Evolutionary conservation across 2,888 invertebrate species (phyloP).

Genomic region (Drosophila barbarae): DNA sequence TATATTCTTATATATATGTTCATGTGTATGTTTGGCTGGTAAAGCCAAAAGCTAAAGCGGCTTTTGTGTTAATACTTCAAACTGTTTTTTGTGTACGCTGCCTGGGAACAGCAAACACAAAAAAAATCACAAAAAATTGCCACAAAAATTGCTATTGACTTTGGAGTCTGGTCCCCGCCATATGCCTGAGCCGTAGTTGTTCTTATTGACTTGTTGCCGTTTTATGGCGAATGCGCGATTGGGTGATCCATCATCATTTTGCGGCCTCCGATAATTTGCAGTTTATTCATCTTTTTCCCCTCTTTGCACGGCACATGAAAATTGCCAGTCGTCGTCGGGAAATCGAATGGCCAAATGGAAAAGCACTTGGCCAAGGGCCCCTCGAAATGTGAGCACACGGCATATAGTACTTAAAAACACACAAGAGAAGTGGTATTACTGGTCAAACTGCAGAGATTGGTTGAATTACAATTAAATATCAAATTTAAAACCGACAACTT

Average conservation of each 20-base stretch:
- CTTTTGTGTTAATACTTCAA: conserved; percentile 74
- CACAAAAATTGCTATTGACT: conserved; percentile 67
- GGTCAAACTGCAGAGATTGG: conserved; percentile 3
- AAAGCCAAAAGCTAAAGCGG: conserved; percentile 65
- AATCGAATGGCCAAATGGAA: conserved; percentile 40
- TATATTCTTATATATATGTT: conserved; percentile 8
- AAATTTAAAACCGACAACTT: conserved; percentile 10
- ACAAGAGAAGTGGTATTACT: conserved; percentile 8
- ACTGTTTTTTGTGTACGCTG: conserved; percentile 49
- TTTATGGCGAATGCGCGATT: conserved; percentile 78
- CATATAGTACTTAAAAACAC: conserved; percentile 6
- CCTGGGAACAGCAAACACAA: conserved; percentile 43
- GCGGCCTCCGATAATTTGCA: conserved; percentile 62
- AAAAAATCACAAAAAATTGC: conserved; percentile 59
- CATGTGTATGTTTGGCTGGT: conserved; percentile 26
- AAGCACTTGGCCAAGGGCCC: conserved; percentile 10
- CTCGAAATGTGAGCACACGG: not conserved
- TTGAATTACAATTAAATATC: conserved; percentile 11
- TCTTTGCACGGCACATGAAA: conserved; percentile 51
- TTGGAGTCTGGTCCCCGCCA: conserved; percentile 37
- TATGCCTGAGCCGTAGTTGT: conserved; percentile 52
- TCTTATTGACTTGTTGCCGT: conserved; percentile 70
- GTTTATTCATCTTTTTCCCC: conserved; percentile 39
- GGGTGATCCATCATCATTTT: conserved; percentile 80
- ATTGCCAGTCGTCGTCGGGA: conserved; percentile 41